Base-by-base conservation (phyloP, 2,113 vertebrate genomes). In the Forbesichthys papilliferus region DNA sequence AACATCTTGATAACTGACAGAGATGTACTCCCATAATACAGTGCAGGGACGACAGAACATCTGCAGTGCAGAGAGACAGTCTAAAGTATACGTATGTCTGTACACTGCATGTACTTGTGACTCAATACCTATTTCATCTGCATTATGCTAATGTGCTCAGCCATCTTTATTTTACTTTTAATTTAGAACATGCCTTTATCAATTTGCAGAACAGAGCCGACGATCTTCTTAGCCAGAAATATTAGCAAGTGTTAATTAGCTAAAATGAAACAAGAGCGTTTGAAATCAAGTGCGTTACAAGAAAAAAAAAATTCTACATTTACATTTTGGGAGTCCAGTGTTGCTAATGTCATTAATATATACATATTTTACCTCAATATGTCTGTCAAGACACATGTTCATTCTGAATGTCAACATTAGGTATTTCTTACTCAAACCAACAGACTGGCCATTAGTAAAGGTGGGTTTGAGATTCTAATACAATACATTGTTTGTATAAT, bases 81-180 rank as follows among this genome's bases (percentile, higher is more conserved):
- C 27, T 61, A 48, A 62, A 54, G 13, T 51, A 11, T 13, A 52
- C 71, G 34, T 4, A 34, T 58, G 20, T 51, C 65, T 62, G 20
- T 20, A 20, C 20, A 20, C 20, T 20, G 11, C 27, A 27, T 27
- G 27, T 27, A 27, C 27, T 64, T 48, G 13, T 13, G 49, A 71
- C 64, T 57, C 67, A 64, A 62, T 66, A 42, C 49, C 78, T 68
- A 69, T 71, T 74, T 80, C 68, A 49, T 66, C 64, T 16, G 14
- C 47, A 71, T 77, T 82, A 77, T 86, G 86, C 46, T 83, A 33
- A 72, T 64, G 48, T 64, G 36, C 49, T n/a, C 14, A 36, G 57
- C 57, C 79, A 42, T 34, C 1, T 65, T 36, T 11, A 27, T 53
- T 55, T 12, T n/a, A 9, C 36, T 54, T 61, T 34, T 8, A 58